Conservation (phyloP, 2,888 invertebrate genomes). For the Philopedon plagiatum region DNA sequence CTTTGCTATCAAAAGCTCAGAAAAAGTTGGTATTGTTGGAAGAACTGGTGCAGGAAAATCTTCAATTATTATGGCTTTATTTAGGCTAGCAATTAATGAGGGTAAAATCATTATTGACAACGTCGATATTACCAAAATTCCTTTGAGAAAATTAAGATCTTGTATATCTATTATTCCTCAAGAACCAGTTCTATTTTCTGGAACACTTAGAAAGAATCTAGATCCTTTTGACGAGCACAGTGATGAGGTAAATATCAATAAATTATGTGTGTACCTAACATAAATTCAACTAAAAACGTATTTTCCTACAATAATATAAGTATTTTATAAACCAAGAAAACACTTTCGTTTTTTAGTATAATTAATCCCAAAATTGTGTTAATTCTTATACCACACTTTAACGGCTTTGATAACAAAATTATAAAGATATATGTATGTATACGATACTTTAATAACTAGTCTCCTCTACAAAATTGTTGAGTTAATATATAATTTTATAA, state of each 20-base stretch:
- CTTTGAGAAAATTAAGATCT: slow-evolving; percentile 80
- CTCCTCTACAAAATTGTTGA: no score
- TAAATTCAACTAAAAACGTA: no score
- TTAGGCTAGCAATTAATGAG: slow-evolving; percentile 82
- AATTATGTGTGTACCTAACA: no score
- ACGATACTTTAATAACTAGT: no score
- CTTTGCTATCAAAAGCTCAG: slow-evolving; percentile 71
- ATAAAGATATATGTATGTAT: no score
- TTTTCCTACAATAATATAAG: no score
- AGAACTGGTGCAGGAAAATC: slow-evolving; percentile 89
- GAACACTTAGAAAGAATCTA: slow-evolving; percentile 88
- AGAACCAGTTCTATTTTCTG: slow-evolving; percentile 88
- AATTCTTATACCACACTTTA: no score
- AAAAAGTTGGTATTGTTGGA: slow-evolving; percentile 85
- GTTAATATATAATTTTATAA: no score
- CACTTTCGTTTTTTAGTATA: no score
- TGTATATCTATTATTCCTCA: slow-evolving; percentile 89
- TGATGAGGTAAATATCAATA: slow-evolving; percentile 74
- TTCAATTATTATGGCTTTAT: slow-evolving; percentile 82
- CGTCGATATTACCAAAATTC: slow-evolving; percentile 77
- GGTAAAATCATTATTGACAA: slow-evolving; percentile 88
- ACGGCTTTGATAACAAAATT: no score
- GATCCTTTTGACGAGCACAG: slow-evolving; percentile 89
- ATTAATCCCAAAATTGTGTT: no score
- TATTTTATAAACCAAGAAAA: no score